Percentiles rank a stretch among this genome's conserved stretches.
Conservation (phyloP, 2,113 vertebrate genomes). For the Sinocyclocheilus rhinocerous region DNA sequence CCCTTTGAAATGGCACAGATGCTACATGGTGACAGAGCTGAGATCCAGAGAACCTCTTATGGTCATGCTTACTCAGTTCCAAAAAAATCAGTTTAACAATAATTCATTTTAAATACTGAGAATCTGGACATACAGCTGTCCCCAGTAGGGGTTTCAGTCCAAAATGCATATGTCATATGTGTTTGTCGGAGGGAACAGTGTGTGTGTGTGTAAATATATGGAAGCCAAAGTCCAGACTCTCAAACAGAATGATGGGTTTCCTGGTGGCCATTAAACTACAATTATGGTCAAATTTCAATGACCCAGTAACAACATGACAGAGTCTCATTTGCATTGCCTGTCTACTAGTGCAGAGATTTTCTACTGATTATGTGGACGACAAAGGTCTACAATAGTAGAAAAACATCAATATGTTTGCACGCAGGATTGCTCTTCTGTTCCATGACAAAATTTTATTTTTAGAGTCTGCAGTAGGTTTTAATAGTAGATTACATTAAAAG, state of each 20-base stretch:
- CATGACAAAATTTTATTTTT: neutral
- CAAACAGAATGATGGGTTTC: neutral
- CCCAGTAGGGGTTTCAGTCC: neutral
- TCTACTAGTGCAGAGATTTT: neutral
- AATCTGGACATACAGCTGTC: no score
- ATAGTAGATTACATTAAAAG: neutral
- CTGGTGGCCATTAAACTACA: conserved; percentile 7
- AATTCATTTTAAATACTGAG: no score
- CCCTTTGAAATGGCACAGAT: conserved; percentile 28
- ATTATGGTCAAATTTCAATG: conserved; percentile 6
- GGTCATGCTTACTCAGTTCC: neutral
- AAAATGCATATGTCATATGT: neutral
- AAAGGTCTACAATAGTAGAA: neutral
- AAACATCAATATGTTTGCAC: neutral
- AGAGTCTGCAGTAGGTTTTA: neutral
- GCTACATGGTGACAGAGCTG: neutral
- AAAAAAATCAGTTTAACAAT: neutral
- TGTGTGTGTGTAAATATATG: neutral
- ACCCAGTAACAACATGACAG: conserved; percentile 23
- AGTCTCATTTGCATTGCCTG: neutral
- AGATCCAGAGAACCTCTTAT: neutral
- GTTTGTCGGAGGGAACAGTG: neutral
- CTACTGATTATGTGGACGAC: neutral
- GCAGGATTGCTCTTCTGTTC: neutral
- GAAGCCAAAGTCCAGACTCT: neutral